Conservation (phyloP, 2,113 vertebrate species). For the Leucosticte australis region DNA sequence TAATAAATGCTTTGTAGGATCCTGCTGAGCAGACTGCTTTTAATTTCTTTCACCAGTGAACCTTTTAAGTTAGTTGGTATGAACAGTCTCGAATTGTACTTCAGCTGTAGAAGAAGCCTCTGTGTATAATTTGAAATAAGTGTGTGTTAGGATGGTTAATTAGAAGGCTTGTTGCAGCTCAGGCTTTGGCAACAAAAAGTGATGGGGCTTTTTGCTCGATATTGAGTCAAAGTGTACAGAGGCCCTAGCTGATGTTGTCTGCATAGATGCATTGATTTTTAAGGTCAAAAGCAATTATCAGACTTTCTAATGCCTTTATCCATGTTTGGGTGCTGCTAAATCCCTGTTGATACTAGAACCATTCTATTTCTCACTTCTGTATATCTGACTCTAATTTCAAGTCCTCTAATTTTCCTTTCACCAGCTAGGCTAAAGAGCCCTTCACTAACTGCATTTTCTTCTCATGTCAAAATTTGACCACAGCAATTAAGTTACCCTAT, state of each 20-base stretch:
- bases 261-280: not conserved
- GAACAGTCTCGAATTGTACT: not conserved
- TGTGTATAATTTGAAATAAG: not conserved
- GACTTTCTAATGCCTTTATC: not conserved
- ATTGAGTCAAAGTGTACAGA: not conserved
- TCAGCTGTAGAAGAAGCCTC: not conserved
- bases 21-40: not conserved
- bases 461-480: not conserved
- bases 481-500: not conserved
- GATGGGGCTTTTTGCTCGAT: not conserved
- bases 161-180: not conserved
- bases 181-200: not conserved
- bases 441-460: not conserved
- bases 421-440: not conserved
- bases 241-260: not conserved
- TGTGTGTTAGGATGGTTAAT: not conserved
- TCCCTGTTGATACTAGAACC: not conserved
- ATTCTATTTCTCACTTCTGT: not conserved
- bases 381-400: not conserved
- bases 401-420: not conserved
- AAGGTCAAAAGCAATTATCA: not conserved
- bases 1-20: not conserved
- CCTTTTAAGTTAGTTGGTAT: not conserved
- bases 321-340: not conserved
- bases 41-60: not conserved